Base-by-base conservation (phyloP, 2,888 invertebrate genomes). In the Dolomedes plantarius region DNA sequence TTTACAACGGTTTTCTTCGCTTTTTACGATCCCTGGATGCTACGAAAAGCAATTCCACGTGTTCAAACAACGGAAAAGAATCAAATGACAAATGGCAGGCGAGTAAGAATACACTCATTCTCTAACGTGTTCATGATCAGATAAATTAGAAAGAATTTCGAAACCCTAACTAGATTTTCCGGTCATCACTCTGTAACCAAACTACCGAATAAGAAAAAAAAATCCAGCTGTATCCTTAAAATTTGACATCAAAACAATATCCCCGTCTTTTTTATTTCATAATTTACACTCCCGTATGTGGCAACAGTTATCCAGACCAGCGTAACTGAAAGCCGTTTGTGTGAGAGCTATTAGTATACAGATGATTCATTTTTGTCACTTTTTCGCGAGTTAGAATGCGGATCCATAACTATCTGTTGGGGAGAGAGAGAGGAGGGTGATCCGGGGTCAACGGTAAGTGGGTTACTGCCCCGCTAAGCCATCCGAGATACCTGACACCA, bases 391-490 rank as follows among this genome's bases (percentile, higher is more conserved):
- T n/a, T n/a, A 56, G 56, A 56, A 56, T 56, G 56, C 56, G 56
- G 56, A 56, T 56, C 23, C 56, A 23, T 56, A 56, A 56, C 56
- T 56, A 56, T 23, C 23, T 56, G 56, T 56, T 1, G 68, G 36
- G 31, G 67, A 32, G 32, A 11, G 11, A 11, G 31, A 3, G 28
- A 0, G 39, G 68, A 31, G 7, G 36, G 9, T 9, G 39, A 19
- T 39, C 68, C 39, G 27, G 31, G 65, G 65, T 65, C 64, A 75
- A 29, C 46, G 28, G 65, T 46, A 75, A 75, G 11, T 75, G 41
- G 75, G 75, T 75, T 67, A 65, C 13, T 56, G 56, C 56, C 56
- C 56, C 16, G 56, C 23, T 16, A 56, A 56, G 16, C 6, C 46
- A 46, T 46, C 19, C 1, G 3, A 23, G 56, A 23, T 56, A 56